Base-by-base conservation (phyloP, 2,113 vertebrate species). In the Heterochromis multidens region DNA sequence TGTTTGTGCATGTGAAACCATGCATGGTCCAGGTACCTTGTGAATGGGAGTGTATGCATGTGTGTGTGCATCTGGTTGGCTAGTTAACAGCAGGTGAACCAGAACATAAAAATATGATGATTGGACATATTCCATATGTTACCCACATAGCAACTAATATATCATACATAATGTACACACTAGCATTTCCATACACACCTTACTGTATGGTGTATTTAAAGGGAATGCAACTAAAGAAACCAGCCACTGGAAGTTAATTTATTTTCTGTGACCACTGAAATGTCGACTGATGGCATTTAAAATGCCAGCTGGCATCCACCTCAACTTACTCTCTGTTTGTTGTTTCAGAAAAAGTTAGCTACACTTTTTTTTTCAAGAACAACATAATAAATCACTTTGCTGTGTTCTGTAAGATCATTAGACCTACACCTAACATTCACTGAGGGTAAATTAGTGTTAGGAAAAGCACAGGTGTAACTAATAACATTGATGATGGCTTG, bases 251-350 rank as follows among this genome's bases (percentile, higher is more conserved):
- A 89, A 90, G 82, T 84, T 89, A 37, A 91, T 92, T 91, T 83
- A 65, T 89, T 91, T 92, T 77, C 78, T 83, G 77, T 7, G 80
- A 88, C 81, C 85, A 79, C 80, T 86, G 84, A 91, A 90, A 92
- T 81, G 92, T 89, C 91, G 85, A 93, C 87, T 90, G 92, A 89
- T 91, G 91, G 80, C 88, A 82, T 94, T 90, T 94, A 29, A 88
- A 92, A 91, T 80, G 83, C 85, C 93, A 92, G 85, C 90, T 89
- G 85, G 87, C 91, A 81, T 76, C 77, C 62, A 21, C 61, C 79
- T 89, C 87, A 7, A 60, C 72, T 76, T 46, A 4, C 62, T 70
- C 88, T 79, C 76, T 79, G 87, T 84, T 90, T 90, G 77, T 82
- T 76, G 79, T 87, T 84, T 89, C 85, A 83, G 77, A 83, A 80